Conservation (phyloP, 2,888 invertebrate genomes). For the Eugnorisma glareosa region DNA sequence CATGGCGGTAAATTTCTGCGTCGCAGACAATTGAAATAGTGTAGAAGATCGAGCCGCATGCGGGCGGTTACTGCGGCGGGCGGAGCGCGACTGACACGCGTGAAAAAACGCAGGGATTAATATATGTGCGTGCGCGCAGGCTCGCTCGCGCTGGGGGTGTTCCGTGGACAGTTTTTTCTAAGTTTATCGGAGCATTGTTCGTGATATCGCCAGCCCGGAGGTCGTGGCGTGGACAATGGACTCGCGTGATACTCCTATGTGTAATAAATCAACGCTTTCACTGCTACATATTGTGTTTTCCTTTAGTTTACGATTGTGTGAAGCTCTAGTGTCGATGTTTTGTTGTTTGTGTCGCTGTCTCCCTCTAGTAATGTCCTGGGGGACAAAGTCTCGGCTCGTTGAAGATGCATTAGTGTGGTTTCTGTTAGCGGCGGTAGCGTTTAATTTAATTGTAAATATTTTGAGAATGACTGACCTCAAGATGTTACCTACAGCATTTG, state of each 20-base stretch:
- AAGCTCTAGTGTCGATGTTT: slow-evolving; percentile 49
- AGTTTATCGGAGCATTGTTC: slow-evolving; percentile 56
- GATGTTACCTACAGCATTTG: slow-evolving; percentile 1
- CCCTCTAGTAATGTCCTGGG: slow-evolving; percentile 61
- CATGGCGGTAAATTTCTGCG: slow-evolving; percentile 79
- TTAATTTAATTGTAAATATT: neutral
- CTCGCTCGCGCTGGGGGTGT: slow-evolving; percentile 60
- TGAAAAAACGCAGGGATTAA: slow-evolving; percentile 64
- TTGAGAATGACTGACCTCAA: slow-evolving; percentile 25
- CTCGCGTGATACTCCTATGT: slow-evolving; percentile 69
- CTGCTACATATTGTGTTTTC: slow-evolving; percentile 51
- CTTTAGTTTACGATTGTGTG: slow-evolving; percentile 47
- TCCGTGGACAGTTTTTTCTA: slow-evolving; percentile 57
- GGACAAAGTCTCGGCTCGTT: slow-evolving; percentile 69
- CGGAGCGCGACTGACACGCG: slow-evolving; percentile 77
- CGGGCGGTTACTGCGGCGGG: slow-evolving; percentile 74
- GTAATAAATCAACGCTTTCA: slow-evolving; percentile 56
- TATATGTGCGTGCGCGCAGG: slow-evolving; percentile 62
- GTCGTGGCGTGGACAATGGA: slow-evolving; percentile 72
- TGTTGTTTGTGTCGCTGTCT: slow-evolving; percentile 54
- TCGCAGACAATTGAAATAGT: slow-evolving; percentile 83
- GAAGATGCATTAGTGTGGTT: slow-evolving; percentile 34
- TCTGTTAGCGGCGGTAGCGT: slow-evolving; percentile 37
- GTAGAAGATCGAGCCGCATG: slow-evolving; percentile 83
- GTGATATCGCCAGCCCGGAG: slow-evolving; percentile 53